Evolutionary conservation across 1,140 invertebrate genomes (phyloP).

Genomic region (Drosophila kepulauana): DNA sequence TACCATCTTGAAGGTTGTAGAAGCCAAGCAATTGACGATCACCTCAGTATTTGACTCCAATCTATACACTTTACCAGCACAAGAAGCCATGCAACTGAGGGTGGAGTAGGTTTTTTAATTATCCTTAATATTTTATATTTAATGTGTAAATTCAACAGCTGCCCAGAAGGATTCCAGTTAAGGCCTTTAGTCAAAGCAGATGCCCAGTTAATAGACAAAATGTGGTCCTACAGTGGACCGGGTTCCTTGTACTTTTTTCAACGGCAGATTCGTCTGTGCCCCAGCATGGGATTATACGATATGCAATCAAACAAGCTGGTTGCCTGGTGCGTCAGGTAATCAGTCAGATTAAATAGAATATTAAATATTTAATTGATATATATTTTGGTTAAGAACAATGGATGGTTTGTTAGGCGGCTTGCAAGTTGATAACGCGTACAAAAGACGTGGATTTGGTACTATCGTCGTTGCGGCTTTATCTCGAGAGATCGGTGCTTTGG

Average conservation of each 20-base stretch:
- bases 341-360: background rate
- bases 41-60: background rate
- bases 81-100: background rate
- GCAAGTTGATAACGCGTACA: constrained; percentile 47
- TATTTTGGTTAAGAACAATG: constrained; percentile 41
- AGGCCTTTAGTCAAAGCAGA: constrained; percentile 24
- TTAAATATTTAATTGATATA: background rate
- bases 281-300: constrained; percentile 67
- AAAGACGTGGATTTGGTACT: constrained; percentile 58
- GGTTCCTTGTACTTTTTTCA: constrained; percentile 63
- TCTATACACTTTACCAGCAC: constrained; percentile 13
- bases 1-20: constrained; percentile 13
- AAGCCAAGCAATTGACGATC: background rate
- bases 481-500: constrained; percentile 43
- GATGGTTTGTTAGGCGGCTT: constrained; percentile 58
- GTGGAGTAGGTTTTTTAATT: background rate
- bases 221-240: constrained; percentile 61
- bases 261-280: constrained; percentile 60
- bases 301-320: constrained; percentile 57
- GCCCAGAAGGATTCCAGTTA: constrained; percentile 40
- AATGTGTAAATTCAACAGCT: constrained; percentile 17
- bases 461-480: constrained; percentile 46
- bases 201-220: constrained; percentile 21
- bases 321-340: constrained; percentile 74
- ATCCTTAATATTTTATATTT: background rate